Conservation (phyloP, 37 sponge, comb jelly and placozoan species). For the Aplysina aerophoba region DNA sequence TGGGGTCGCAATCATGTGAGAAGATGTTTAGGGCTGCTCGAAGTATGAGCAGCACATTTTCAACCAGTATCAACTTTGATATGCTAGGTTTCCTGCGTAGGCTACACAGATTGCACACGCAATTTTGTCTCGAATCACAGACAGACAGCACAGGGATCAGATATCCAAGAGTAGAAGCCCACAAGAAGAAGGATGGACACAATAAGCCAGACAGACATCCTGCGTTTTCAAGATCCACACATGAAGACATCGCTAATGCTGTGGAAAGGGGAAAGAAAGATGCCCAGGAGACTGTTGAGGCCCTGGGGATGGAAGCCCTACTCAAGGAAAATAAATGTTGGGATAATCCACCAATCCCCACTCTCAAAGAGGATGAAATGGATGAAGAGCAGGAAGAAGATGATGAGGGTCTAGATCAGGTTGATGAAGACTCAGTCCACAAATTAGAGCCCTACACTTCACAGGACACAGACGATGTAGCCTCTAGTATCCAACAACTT, state of each 20-base stretch:
- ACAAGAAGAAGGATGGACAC: conserved; percentile 29
- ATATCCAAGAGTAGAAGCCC: conserved; percentile 24
- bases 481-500: not conserved
- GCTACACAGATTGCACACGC: conserved; percentile 25
- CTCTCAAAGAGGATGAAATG: not conserved
- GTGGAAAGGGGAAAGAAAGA: conserved; percentile 15
- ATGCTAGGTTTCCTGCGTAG: conserved; percentile 32
- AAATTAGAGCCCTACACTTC: not conserved
- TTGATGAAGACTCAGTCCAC: conserved; percentile 23
- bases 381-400: conserved; percentile 32
- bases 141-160: conserved; percentile 29
- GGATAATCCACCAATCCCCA: conserved; percentile 29
- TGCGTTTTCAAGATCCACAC: too few species aligned
- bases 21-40: conserved; percentile 19
- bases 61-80: conserved; percentile 35
- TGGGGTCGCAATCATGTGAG: conserved; percentile 40
- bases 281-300: conserved; percentile 26
- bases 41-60: conserved; percentile 39
- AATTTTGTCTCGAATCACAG: conserved; percentile 22
- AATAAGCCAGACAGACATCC: not conserved
- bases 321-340: conserved; percentile 30
- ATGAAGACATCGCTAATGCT: conserved; percentile 16
- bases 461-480: not conserved
- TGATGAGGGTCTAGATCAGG: not conserved
- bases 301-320: conserved; percentile 50